These are phyloP conservation scores for Chaetophractus vellerosus DNA, from an alignment of 2,797 vertebrate genomes.

Conservation along the genomic window DNA sequence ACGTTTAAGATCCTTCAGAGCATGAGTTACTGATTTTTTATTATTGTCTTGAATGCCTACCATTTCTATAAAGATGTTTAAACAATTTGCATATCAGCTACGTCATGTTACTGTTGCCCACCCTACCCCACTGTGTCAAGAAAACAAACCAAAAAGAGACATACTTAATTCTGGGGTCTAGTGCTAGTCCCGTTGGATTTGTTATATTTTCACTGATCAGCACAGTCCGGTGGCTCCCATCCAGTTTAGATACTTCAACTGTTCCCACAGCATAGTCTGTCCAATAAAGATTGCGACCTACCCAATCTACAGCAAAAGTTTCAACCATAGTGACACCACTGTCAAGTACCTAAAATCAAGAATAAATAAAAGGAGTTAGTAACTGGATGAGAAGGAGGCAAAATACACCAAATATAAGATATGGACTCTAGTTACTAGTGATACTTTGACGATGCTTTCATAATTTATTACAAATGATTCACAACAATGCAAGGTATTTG, in stretches of 20 bases:
- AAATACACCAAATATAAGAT: too few species aligned
- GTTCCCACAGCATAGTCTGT: slow-evolving; percentile 97
- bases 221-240: slow-evolving; percentile 96
- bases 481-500: too few species aligned
- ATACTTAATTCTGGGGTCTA: slow-evolving; percentile 97
- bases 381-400: too few species aligned
- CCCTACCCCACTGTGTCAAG: slow-evolving; percentile 59
- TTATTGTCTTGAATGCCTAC: too few species aligned
- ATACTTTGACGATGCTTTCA: too few species aligned
- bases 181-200: slow-evolving; percentile 96
- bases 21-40: too few species aligned
- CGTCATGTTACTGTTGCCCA: neutral
- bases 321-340: slow-evolving; percentile 97
- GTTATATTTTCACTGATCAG: slow-evolving; percentile 97
- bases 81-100: neutral
- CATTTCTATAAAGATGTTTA: too few species aligned
- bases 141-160: slow-evolving; percentile 73
- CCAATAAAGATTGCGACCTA: slow-evolving; percentile 99
- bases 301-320: slow-evolving; percentile 97
- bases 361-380: neutral
- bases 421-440: too few species aligned
- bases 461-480: too few species aligned
- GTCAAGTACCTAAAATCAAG: slow-evolving; percentile 93
- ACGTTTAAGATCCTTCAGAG: neutral
- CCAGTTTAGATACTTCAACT: slow-evolving; percentile 96